Percentiles rank a stretch among this genome's conserved stretches.
phyloP scores from a whole-genome alignment of 2,113 vertebrate species.

The Anthoscopus minutus region DNA sequence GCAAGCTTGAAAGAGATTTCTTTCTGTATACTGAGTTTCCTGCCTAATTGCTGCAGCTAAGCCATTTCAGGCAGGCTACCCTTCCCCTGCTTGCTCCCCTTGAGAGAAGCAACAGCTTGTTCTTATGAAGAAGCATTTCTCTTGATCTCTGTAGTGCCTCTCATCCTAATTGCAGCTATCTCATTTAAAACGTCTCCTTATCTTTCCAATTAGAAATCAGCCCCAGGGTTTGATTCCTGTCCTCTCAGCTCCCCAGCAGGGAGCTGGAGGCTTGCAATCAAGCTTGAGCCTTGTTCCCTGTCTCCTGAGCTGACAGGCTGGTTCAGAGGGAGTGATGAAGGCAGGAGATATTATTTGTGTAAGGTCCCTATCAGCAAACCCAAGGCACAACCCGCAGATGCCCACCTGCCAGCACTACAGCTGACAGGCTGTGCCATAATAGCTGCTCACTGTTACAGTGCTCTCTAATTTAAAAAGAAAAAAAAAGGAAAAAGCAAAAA shows the following conservation, averaged over 20 bases:
- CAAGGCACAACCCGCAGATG: neutral
- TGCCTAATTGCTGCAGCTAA: neutral
- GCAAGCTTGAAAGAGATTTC: neutral
- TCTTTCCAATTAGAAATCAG: constrained; percentile 16
- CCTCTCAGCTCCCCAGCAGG: neutral
- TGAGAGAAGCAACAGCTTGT: neutral
- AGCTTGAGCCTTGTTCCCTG: neutral
- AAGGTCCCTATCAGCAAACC: neutral
- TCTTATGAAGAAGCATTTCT: neutral
- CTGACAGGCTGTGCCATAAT: neutral
- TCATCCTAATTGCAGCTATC: constrained; percentile 27
- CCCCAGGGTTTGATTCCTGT: neutral
- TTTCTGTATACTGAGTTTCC: neutral
- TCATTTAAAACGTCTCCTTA: neutral
- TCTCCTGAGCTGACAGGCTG: neutral
- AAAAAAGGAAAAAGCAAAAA: neutral
- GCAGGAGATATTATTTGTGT: neutral
- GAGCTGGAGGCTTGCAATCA: neutral
- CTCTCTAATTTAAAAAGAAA: neutral
- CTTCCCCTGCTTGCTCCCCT: neutral
- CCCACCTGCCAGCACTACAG: neutral
- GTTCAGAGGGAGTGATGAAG: neutral
- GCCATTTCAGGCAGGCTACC: neutral
- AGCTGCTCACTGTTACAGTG: neutral
- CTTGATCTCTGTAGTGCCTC: constrained; percentile 33